phyloP scores from a whole-genome alignment of 2,113 vertebrate genomes.

The Elaphurus davidianus region DNA sequence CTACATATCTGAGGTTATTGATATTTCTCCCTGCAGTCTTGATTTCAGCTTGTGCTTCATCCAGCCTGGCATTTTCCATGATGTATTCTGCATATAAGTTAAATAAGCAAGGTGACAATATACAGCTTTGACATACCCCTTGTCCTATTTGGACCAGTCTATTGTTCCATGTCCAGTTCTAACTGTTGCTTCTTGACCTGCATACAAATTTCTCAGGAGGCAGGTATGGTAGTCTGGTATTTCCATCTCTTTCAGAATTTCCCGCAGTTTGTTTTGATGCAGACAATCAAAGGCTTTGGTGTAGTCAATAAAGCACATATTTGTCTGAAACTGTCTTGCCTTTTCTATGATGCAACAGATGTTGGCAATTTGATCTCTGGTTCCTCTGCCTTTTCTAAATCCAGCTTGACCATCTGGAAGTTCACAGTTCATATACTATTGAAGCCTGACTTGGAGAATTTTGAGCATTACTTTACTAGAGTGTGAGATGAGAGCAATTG shows the following conservation, averaged over 20 bases:
- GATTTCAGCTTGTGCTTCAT: not conserved
- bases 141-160: not conserved
- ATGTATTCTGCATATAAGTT: not conserved
- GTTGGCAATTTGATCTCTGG: not conserved
- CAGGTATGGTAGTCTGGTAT: not conserved
- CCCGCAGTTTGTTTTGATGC: not conserved
- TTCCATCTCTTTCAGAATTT: not conserved
- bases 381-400: not conserved
- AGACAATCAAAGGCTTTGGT: not conserved
- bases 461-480: not conserved
- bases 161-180: not conserved
- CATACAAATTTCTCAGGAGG: not conserved
- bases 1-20: not conserved
- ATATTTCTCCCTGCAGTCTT: not conserved
- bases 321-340: not conserved
- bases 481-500: not conserved
- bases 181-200: not conserved
- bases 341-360: not conserved
- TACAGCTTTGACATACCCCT: rapidly evolving
- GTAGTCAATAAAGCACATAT: not conserved
- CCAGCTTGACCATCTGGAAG: not conserved
- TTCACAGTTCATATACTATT: not conserved
- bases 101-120: not conserved
- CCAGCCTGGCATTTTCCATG: not conserved
- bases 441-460: not conserved